Conservation (phyloP, 2,113 vertebrate genomes). For the Rhea americana region DNA sequence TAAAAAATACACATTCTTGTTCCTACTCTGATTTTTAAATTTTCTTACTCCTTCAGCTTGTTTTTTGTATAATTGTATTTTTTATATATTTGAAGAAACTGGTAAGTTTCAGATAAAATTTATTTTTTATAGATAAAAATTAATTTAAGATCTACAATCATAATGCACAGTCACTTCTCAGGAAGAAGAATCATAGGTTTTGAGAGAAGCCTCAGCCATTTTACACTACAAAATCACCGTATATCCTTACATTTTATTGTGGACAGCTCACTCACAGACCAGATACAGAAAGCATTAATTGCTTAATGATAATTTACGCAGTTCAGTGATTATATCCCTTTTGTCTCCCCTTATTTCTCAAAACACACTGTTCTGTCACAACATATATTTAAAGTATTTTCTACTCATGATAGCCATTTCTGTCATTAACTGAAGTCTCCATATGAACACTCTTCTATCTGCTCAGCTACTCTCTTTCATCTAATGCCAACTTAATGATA, state of each 20-base stretch:
- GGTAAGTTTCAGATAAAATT: neutral
- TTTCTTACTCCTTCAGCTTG: neutral
- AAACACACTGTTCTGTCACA: neutral
- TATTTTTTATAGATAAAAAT: neutral
- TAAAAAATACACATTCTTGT: neutral
- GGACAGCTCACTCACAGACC: neutral
- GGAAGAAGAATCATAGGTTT: neutral
- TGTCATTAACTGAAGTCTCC: neutral
- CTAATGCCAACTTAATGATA: neutral
- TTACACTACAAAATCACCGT: too few species aligned
- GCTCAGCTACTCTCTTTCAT: neutral
- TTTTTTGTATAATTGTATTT: neutral
- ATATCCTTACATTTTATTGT: too few species aligned
- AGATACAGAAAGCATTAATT: neutral
- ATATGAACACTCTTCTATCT: neutral
- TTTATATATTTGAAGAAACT: neutral
- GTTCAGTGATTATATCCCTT: neutral
- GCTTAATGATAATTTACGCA: neutral
- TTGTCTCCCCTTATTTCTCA: neutral
- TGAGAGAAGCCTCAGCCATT: neutral
- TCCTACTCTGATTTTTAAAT: neutral
- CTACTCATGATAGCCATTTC: fast-evolving
- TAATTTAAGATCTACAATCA: neutral
- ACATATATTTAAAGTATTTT: neutral
- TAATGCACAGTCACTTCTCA: neutral